These are phyloP conservation scores for Yponomeuta sedellus DNA, from an alignment of 2,888 invertebrate genomes.

Conservation along the genomic window DNA sequence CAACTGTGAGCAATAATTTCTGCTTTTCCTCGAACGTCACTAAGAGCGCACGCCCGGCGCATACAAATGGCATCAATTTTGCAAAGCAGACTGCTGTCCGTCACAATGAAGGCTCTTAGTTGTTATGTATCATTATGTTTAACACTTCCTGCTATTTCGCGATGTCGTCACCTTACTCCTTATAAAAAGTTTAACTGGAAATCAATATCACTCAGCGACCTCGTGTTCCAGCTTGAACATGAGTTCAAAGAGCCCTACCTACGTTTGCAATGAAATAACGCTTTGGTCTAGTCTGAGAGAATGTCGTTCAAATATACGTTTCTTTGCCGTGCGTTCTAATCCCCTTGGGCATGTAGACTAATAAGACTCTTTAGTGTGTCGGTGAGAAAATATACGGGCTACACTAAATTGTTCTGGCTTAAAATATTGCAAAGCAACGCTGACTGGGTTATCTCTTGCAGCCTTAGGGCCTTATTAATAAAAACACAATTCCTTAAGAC, in stretches of 20 bases:
- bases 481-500: too few relatives aligned
- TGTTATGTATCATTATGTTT: not conserved
- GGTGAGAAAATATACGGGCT: too few relatives aligned
- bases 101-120: not conserved
- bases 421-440: too few relatives aligned
- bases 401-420: too few relatives aligned
- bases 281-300: not conserved
- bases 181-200: not conserved
- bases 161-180: not conserved
- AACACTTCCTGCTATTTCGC: not conserved
- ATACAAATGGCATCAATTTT: not conserved
- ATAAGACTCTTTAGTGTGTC: too few relatives aligned
- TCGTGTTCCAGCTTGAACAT: not conserved
- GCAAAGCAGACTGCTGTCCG: not conserved
- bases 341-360: too few relatives aligned
- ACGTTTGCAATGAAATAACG: not conserved
- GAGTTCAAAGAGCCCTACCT: not conserved
- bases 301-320: not conserved
- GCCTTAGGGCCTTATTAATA: too few relatives aligned
- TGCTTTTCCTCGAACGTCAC: not conserved
- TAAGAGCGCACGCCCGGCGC: not conserved
- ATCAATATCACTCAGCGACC: not conserved
- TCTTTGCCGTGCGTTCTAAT: not conserved
- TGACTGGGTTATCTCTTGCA: too few relatives aligned
- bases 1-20: not conserved